Evolutionary conservation across 2,113 vertebrate species (phyloP).

Genomic region (Nesogale talazaci): DNA sequence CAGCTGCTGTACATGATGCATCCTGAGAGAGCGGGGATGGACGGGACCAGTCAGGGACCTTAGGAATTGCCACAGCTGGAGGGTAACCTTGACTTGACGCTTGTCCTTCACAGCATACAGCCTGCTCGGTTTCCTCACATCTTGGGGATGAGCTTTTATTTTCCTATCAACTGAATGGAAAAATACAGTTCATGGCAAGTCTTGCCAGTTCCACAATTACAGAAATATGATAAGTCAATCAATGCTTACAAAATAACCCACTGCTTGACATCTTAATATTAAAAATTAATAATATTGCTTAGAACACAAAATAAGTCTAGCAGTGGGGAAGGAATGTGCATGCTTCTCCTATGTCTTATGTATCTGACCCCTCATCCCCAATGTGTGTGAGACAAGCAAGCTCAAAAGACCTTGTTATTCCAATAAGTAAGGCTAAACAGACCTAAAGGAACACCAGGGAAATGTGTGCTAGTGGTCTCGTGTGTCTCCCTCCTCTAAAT

Average conservation of each 20-base stretch:
- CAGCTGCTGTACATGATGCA: neutral
- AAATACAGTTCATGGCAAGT: conserved; percentile 63
- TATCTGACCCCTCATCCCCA: conserved; percentile 55
- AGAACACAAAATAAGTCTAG: conserved; percentile 70
- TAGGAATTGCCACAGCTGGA: neutral
- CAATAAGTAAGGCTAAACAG: conserved; percentile 67
- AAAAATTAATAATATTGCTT: conserved; percentile 75
- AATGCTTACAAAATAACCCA: conserved; percentile 70
- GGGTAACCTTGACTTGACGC: conserved; percentile 34
- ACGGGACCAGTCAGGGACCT: neutral
- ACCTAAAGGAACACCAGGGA: conserved; percentile 59
- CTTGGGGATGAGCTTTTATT: conserved; percentile 61
- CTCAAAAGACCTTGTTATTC: conserved; percentile 65
- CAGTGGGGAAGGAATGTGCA: conserved; percentile 70
- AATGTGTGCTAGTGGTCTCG: conserved; percentile 61
- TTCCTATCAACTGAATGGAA: conserved; percentile 66
- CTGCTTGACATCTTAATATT: conserved; percentile 73
- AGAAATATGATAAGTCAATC: conserved; percentile 75
- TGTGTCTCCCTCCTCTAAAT: conserved; percentile 65
- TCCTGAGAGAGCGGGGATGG: conserved; percentile 43
- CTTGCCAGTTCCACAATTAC: conserved; percentile 75
- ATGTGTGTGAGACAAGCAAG: conserved; percentile 57
- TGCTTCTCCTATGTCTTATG: conserved; percentile 39
- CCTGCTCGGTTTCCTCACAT: neutral
- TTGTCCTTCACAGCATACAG: neutral